Percentiles rank a stretch among this genome's conserved stretches.
phyloP scores from a whole-genome alignment of 2,797 vertebrate species.

The Nyctibius grandis region DNA sequence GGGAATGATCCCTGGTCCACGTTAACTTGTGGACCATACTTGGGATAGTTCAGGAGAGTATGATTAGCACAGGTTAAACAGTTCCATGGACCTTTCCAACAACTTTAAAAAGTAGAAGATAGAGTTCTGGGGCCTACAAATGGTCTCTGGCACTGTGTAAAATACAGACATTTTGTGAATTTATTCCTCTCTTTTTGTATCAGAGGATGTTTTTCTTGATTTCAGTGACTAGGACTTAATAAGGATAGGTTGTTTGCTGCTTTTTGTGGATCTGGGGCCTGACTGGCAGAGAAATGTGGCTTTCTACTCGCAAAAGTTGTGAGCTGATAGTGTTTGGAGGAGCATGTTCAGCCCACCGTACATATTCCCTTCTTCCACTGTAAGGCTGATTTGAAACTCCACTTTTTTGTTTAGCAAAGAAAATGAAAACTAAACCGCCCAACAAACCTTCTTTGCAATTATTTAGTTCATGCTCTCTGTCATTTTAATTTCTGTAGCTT shows the following conservation, averaged over 20 bases:
- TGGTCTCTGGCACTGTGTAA: neutral
- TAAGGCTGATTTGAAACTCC: neutral
- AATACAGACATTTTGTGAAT: neutral
- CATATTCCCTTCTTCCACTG: neutral
- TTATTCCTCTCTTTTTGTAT: neutral
- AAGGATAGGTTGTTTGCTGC: neutral
- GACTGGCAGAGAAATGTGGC: neutral
- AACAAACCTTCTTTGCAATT: neutral
- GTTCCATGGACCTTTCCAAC: neutral
- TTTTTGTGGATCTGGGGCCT: neutral
- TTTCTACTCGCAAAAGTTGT: neutral
- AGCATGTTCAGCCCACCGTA: neutral
- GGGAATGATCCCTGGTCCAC: neutral
- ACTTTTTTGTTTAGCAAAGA: neutral
- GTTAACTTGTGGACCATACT: neutral
- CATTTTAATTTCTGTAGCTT: neutral
- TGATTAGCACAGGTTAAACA: accelerated
- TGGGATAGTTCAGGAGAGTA: neutral
- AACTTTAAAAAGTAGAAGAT: neutral
- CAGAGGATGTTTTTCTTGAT: neutral
- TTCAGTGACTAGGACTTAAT: neutral
- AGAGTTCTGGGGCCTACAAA: neutral
- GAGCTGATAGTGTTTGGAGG: neutral
- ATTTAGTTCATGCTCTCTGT: neutral
- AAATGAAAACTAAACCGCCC: neutral